Conservation (phyloP, 2,797 vertebrate species). For the Falco biarmicus region DNA sequence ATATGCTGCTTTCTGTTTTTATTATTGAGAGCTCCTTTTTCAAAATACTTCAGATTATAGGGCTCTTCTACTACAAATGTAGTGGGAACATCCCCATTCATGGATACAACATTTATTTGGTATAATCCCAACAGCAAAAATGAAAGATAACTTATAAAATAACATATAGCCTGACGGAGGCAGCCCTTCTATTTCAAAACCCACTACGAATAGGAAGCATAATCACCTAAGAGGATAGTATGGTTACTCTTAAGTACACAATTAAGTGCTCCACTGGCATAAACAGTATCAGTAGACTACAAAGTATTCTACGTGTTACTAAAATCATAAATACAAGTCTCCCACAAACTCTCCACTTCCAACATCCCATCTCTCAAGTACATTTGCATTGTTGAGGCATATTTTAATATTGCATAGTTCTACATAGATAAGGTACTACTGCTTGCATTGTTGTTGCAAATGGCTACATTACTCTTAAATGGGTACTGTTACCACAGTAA, state of each 20-base stretch:
- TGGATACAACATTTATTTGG: neutral
- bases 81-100: neutral
- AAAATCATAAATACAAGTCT: conserved; percentile 7
- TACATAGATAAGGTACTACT: conserved; percentile 61
- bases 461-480: conserved; percentile 43
- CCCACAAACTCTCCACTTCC: neutral
- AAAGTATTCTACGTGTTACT: neutral
- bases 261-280: neutral
- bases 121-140: neutral
- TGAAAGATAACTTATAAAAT: neutral
- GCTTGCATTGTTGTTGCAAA: conserved; percentile 75
- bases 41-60: neutral
- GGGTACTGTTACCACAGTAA: conserved; percentile 7
- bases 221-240: neutral
- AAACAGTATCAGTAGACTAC: neutral
- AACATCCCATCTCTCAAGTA: neutral
- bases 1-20: neutral
- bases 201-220: neutral
- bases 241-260: neutral
- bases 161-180: neutral
- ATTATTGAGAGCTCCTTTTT: neutral
- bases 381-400: conserved; percentile 77
- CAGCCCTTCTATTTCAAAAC: neutral
- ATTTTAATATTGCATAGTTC: conserved; percentile 84
- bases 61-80: neutral